A percentile compares a stretch with the other conserved stretches of the same genome.
Conservation (phyloP, 2,797 vertebrate genomes). For the Fistularia tabacaria region DNA sequence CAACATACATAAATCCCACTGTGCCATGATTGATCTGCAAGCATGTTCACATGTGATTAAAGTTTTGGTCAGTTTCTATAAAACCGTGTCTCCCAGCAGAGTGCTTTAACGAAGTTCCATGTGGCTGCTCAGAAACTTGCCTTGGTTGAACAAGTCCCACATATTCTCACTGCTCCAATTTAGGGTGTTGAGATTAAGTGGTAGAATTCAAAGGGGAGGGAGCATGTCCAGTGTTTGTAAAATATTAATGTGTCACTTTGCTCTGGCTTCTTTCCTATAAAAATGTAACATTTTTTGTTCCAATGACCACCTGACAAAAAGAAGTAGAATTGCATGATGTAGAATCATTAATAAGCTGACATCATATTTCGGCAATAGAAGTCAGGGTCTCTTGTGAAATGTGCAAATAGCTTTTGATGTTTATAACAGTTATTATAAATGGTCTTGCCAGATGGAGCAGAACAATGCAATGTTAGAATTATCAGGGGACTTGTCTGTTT, state of each 20-base stretch:
- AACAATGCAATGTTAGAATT: constrained; percentile 22
- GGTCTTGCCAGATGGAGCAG: constrained; percentile 24
- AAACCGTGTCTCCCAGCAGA: constrained; percentile 27
- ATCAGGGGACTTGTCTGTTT: constrained; percentile 11
- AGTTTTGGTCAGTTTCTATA: not conserved
- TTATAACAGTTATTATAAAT: constrained; percentile 31
- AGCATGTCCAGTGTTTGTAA: constrained; percentile 16
- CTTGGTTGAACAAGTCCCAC: too few species aligned
- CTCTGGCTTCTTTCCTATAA: constrained; percentile 15
- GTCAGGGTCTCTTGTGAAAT: constrained; percentile 6
- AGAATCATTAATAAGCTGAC: constrained; percentile 30
- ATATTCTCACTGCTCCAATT: too few species aligned
- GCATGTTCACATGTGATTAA: too few species aligned
- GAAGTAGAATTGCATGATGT: constrained; percentile 16
- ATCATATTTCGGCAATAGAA: constrained; percentile 22
- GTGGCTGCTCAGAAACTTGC: too few species aligned
- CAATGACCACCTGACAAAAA: constrained; percentile 18
- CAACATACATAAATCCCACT: not conserved
- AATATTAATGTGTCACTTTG: constrained; percentile 30
- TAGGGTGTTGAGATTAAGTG: too few species aligned
- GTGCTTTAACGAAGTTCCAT: constrained; percentile 14
- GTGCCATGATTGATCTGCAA: too few species aligned
- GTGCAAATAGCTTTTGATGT: constrained; percentile 16
- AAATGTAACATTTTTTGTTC: constrained; percentile 5
- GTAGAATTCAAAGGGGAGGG: not conserved